These are phyloP conservation scores for Apodemus sylvaticus DNA, from an alignment of 2,113 vertebrate genomes.

Conservation along the genomic window DNA sequence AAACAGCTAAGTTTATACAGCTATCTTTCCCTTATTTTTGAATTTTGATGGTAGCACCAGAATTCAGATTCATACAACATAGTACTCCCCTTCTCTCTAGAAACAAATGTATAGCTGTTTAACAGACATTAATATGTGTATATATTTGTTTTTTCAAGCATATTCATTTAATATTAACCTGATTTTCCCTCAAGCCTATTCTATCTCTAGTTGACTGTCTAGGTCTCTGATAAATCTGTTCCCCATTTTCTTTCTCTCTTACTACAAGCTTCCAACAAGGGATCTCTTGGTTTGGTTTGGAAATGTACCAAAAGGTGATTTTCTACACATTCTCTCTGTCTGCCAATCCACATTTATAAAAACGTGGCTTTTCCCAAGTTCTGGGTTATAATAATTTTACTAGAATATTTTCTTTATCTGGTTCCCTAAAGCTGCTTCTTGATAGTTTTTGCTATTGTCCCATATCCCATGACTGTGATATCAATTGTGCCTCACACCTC, in stretches of 20 bases:
- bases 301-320: neutral
- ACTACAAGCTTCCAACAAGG: neutral
- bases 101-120: neutral
- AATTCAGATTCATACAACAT: neutral
- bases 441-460: neutral
- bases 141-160: neutral
- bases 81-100: neutral
- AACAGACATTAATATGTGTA: neutral
- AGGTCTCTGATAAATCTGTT: neutral
- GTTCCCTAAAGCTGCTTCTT: neutral
- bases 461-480: fast-evolving
- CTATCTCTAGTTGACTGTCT: neutral
- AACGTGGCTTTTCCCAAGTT: neutral
- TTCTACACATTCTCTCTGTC: neutral
- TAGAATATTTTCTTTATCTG: neutral
- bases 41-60: neutral
- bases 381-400: neutral
- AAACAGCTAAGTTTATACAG: neutral
- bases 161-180: neutral
- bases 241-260: neutral
- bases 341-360: neutral
- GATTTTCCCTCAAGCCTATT: neutral
- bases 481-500: neutral
- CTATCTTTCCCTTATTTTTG: neutral
- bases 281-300: neutral